Evolutionary conservation across 2,888 invertebrate species (phyloP), one percentile per base, ranked within the genome.

Genomic region (Drosophila basisetae): DNA sequence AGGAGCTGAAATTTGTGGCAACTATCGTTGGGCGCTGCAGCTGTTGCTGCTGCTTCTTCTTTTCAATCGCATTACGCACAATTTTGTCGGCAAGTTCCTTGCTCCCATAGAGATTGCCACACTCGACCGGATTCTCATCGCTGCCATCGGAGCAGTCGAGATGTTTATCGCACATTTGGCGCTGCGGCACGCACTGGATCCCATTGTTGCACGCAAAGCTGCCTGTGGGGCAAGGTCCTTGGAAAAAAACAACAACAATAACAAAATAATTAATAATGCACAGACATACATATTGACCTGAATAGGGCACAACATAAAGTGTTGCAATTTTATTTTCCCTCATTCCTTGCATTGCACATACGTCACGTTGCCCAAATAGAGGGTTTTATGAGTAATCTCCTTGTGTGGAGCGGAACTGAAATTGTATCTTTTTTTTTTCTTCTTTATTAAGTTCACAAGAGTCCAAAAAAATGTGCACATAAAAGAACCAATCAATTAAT

Each of bases 161-260:
- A 50, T 92, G 84, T 13, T 92, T 91, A 85, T 95, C 94, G 89
- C 95, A 95, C 91, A 94, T 94, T 73, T 93, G 93, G 72, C 94
- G 93, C 90, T 95, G 95, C 11, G 94, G 94, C 66, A 95, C 93
- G 85, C 95, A 95, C 67, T 92, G 81, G 10, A 93, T 92, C 61
- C 93, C 94, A 84, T 94, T 94, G 72, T 92, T 91, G 81, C 95
- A 95, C 53, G 94, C 92, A 85, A 95, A 94, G 55, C 94, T 94
- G 80, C 95, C 95, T 92, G 87, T 92, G 91, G 94, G 94, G 84
- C 95, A 95, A 49, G 93, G 91, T 79, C 94, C 95, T 95, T 86
- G 68, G 73, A 73, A 49, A 50, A 72, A 39, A 50, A 35, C 35
- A 35, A 55, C 28, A 25, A 47, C 37, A 52, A 76, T 9, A 47